phyloP scores from a whole-genome alignment of 2,797 vertebrate genomes.

The Myotis myotis region DNA sequence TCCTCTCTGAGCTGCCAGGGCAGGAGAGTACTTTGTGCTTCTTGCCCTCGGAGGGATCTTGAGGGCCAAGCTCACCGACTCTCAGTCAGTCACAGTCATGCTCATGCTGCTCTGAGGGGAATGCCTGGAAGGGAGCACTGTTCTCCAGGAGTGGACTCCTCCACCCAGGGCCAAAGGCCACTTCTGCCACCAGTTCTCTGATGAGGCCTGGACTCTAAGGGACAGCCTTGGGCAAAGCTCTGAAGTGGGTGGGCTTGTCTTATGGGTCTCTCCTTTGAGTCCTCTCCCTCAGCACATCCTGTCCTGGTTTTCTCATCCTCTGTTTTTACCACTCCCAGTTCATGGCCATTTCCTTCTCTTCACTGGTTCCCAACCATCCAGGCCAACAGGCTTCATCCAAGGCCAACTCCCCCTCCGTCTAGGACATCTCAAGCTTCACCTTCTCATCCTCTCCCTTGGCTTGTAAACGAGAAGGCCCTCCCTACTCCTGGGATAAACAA shows the following conservation, averaged over 20 bases:
- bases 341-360: not conserved
- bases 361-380: not conserved
- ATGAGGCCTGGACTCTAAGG: not conserved
- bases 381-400: not conserved
- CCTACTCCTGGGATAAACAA: not conserved
- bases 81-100: rapidly evolving
- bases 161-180: too few relatives aligned
- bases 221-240: not conserved
- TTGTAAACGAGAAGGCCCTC: not conserved
- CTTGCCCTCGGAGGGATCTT: not conserved
- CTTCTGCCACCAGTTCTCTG: not conserved
- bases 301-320: not conserved
- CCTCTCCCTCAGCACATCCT: too few relatives aligned
- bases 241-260: not conserved
- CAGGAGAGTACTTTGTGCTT: not conserved
- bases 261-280: not conserved
- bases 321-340: not conserved
- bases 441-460: not conserved
- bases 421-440: rapidly evolving
- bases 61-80: not conserved
- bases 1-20: not conserved
- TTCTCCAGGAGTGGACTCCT: not conserved
- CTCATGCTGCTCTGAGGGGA: not conserved
- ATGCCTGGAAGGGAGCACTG: not conserved
- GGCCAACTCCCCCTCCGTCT: not conserved